Evolutionary conservation across 2,888 invertebrate genomes (phyloP), one percentile per base, ranked within the genome.

Genomic region (Cordilura impudica): DNA sequence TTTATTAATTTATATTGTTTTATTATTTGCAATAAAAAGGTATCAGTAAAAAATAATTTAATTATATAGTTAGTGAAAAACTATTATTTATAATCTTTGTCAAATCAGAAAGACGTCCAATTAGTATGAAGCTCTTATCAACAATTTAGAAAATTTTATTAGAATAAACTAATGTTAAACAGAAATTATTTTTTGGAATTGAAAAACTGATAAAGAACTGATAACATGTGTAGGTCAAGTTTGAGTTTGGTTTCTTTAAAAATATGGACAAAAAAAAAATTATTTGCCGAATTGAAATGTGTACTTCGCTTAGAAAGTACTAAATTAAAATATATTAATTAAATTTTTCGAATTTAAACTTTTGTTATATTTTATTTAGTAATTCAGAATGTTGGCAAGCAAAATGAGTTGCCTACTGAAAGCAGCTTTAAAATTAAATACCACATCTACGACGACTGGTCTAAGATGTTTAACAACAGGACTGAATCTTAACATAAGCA

Each of bases 401-500:
- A 58, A 61, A 49, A 81, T 81, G 82, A 75, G 63, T 63, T 43
- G 45, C 23, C 29, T 81, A 21, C 31, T 81, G 12, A 81, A 70
- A 61, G 47, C 67, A 8, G n/a, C 66, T 39, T 18, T 8, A 19
- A 26, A 70, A 43, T 54, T 16, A 21, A 65, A 54, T n/a, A 53
- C 45, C 47, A n/a, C 10, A 8, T 49, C 14, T 2, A 0, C n/a
- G 10, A 53, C 19, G 3, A 47, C 35, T 7, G 21, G 26, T 4
- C 21, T 71, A 10, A 70, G 54, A 49, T 70, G 66, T 60, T 1
- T 74, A 6, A 35, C 35, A 4, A 19, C 60, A n/a, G 60, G 31
- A 45, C 6, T 65, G n/a, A 49, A 43, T 31, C 49, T 49, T 8
- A 43, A 58, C 23, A 14, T 14, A n/a, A 58, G 39, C 14, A 5